Conservation (phyloP, 1,140 invertebrate species). For the Tribolium madens region DNA sequence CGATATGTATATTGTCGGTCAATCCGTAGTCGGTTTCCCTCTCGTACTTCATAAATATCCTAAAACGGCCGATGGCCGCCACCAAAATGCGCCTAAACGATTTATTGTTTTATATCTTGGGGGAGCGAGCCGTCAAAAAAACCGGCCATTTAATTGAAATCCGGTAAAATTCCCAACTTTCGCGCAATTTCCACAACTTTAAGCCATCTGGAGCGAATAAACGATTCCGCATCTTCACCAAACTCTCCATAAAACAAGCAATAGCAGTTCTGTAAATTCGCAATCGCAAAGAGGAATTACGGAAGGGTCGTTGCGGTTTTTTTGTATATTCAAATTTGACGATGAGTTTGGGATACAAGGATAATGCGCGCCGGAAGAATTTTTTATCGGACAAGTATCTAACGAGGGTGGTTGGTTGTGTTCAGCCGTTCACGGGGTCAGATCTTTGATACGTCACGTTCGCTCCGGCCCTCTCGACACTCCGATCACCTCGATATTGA, state of each 20-base stretch:
- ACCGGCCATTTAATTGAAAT: neutral
- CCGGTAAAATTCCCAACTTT: neutral
- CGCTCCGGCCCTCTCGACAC: slow-evolving; percentile 34
- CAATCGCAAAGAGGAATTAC: neutral
- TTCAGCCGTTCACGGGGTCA: slow-evolving; percentile 47
- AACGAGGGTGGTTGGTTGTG: slow-evolving; percentile 59
- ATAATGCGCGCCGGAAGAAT: slow-evolving; percentile 27
- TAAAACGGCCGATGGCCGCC: slow-evolving; percentile 51
- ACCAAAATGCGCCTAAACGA: slow-evolving; percentile 57
- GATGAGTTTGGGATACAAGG: slow-evolving; percentile 12
- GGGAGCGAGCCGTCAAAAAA: slow-evolving; percentile 3
- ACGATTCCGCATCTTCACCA: neutral
- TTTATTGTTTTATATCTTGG: slow-evolving; percentile 63
- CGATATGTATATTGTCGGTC: slow-evolving; percentile 65
- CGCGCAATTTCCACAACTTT: neutral
- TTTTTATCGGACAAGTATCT: slow-evolving; percentile 60
- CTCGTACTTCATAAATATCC: slow-evolving; percentile 63
- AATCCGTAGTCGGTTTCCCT: slow-evolving; percentile 59
- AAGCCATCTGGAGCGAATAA: neutral
- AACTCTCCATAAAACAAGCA: slow-evolving; percentile 17
- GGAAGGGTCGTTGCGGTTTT: neutral
- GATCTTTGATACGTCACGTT: slow-evolving; percentile 63
- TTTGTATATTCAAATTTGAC: slow-evolving; percentile 6
- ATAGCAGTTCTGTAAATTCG: neutral
- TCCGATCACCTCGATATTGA: slow-evolving; percentile 44